Conservation (phyloP, 2,113 vertebrate species). For the Brachyhypopomus gauderio region DNA sequence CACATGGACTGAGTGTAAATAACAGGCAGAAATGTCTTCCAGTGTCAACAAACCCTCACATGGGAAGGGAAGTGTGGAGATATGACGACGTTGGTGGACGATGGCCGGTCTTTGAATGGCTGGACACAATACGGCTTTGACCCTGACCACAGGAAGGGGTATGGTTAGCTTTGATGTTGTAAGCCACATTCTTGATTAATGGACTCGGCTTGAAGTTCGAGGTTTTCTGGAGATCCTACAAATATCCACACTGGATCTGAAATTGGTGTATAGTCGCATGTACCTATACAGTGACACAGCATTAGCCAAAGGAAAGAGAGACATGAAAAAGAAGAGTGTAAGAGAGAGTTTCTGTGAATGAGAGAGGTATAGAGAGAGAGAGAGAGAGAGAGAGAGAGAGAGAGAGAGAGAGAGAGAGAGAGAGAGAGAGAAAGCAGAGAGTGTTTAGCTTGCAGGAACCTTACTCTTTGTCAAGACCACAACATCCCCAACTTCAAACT, state of each 20-base stretch:
- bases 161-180: constrained; percentile 4
- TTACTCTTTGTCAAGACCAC: constrained; percentile 48
- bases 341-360: not conserved
- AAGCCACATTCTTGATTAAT: not conserved
- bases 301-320: not conserved
- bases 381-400: not conserved
- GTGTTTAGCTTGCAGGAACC: constrained; percentile 35
- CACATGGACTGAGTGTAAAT: not conserved
- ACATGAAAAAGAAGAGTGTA: not conserved
- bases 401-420: not conserved
- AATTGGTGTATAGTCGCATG: too few relatives aligned
- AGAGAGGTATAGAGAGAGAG: not conserved
- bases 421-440: not conserved
- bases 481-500: constrained; percentile 37
- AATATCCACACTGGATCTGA: not conserved
- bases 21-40: not conserved
- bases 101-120: not conserved
- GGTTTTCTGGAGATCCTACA: not conserved
- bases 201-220: not conserved
- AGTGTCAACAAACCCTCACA: constrained; percentile 14
- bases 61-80: constrained; percentile 16
- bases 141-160: constrained; percentile 27
- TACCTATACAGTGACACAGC: not conserved
- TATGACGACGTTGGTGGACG: not conserved
- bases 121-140: constrained; percentile 25